Percentiles rank a stretch among this genome's conserved stretches.
These are phyloP conservation scores for Lithophane semibrunnea DNA, from an alignment of 2,888 invertebrate species.

Conservation along the genomic window DNA sequence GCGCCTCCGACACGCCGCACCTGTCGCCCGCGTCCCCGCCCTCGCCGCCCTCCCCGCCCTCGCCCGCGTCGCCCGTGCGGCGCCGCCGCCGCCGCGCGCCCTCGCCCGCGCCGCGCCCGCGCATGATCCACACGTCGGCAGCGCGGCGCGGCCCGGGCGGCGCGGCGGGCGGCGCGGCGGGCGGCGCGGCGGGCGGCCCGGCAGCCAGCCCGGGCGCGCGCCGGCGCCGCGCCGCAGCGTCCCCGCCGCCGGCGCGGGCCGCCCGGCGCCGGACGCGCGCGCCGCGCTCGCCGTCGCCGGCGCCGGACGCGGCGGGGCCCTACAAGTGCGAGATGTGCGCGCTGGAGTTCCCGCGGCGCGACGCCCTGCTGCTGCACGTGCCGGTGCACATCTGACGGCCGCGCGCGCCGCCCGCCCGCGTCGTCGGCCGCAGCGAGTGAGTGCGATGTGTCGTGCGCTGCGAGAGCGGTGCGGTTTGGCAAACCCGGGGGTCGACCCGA, in stretches of 20 bases:
- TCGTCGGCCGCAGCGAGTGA: conserved; percentile 1
- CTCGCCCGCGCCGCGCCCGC: conserved; percentile 51
- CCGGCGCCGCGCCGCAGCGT: conserved; percentile 86
- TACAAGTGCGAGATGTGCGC: conserved; percentile 96
- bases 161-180: conserved; percentile 18
- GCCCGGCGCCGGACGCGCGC: conserved; percentile 82
- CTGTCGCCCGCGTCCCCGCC: conserved; percentile 63
- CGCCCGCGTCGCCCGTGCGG: conserved; percentile 29
- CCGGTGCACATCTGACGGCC: conserved; percentile 94
- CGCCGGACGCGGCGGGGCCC: conserved; percentile 88
- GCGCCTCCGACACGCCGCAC: conserved; percentile 50
- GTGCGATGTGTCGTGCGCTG: not conserved
- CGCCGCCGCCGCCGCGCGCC: conserved; percentile 64
- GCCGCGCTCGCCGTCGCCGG: conserved; percentile 79
- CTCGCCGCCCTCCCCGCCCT: conserved; percentile 75
- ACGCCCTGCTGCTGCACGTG: conserved; percentile 93
- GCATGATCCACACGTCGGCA: conserved; percentile 40
- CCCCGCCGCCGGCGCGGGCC: conserved; percentile 71
- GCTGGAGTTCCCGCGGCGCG: conserved; percentile 93
- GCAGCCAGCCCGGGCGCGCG: conserved; percentile 12
- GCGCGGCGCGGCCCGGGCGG: conserved; percentile 2
- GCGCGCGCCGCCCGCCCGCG: conserved; percentile 17
- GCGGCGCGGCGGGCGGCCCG: no score
- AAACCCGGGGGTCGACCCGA: not conserved
- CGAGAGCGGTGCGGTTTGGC: not conserved